Conservation (phyloP, 1,140 invertebrate genomes). For the Sweltsa coloradensis region DNA sequence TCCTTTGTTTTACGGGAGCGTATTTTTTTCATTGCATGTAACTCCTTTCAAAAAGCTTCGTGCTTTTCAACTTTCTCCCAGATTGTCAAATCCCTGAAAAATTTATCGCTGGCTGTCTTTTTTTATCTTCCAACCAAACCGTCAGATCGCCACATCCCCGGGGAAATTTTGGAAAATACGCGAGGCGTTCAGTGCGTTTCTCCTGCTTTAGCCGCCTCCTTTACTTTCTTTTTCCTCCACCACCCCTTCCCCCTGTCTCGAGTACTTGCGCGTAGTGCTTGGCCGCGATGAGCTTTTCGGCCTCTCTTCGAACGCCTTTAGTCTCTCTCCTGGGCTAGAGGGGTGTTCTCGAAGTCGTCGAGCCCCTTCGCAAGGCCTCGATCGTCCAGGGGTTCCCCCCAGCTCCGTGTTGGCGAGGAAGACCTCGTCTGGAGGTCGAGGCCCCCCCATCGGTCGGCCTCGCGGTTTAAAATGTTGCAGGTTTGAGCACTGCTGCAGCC, state of each 20-base stretch:
- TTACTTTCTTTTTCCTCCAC: conserved; percentile 55
- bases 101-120: conserved; percentile 82
- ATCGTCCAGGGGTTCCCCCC: conserved; percentile 88
- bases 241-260: conserved; percentile 62
- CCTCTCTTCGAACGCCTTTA: conserved; percentile 75
- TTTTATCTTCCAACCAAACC: conserved; percentile 86
- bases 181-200: conserved; percentile 60
- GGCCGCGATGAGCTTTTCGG: conserved; percentile 68
- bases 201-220: conserved; percentile 57
- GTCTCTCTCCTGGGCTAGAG: conserved; percentile 87
- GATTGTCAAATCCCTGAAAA: conserved; percentile 82
- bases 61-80: conserved; percentile 94
- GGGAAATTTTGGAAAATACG: conserved; percentile 75
- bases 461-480: conserved; percentile 85
- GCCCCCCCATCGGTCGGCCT: conserved; percentile 97
- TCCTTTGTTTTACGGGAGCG: too few species aligned
- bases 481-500: conserved; percentile 73
- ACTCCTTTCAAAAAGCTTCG: conserved; percentile 91
- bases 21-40: conserved; percentile 85
- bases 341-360: conserved; percentile 86
- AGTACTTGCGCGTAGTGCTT: conserved; percentile 84
- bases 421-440: conserved; percentile 82
- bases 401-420: conserved; percentile 82
- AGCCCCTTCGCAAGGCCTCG: conserved; percentile 89
- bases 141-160: conserved; percentile 74